Percentiles rank a stretch among this genome's conserved stretches.
Evolutionary conservation across 2,113 vertebrate species (phyloP).

Genomic region (Panthera uncia): DNA sequence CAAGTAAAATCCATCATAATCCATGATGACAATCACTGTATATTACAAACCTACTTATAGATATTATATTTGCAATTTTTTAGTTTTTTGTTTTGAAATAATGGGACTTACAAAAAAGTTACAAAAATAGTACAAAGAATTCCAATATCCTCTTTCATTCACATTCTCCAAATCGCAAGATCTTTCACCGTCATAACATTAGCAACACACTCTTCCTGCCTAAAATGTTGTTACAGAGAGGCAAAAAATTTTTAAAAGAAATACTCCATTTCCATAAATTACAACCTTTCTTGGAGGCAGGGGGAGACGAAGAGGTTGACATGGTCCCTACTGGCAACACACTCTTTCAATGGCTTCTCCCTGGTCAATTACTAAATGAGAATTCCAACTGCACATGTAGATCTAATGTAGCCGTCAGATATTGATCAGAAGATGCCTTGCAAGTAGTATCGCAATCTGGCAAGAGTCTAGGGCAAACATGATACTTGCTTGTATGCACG

Average conservation of each 20-base stretch:
- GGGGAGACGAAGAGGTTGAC: not conserved
- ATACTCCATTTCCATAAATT: not conserved
- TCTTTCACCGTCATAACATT: not conserved
- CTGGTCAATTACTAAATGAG: not conserved
- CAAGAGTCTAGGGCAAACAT: not conserved
- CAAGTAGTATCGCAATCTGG: not conserved
- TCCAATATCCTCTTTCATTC: not conserved
- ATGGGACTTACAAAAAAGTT: not conserved
- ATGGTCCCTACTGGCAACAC: not conserved
- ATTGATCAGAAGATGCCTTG: not conserved
- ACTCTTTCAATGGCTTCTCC: not conserved
- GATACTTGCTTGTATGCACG: not conserved
- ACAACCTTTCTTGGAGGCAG: not conserved
- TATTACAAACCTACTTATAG: not conserved
- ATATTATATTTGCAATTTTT: not conserved
- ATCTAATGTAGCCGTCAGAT: not conserved
- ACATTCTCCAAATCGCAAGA: not conserved
- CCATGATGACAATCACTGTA: not conserved
- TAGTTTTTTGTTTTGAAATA: not conserved
- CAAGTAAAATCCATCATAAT: not conserved
- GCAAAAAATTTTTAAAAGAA: not conserved
- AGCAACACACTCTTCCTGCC: not conserved
- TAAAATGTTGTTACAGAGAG: conserved; percentile 2
- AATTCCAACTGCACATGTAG: not conserved
- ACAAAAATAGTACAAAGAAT: conserved; percentile 5